Evolutionary conservation across 2,113 vertebrate species (phyloP), one percentile per base, ranked within the genome.

Genomic region (Tylochromis polylepis): DNA sequence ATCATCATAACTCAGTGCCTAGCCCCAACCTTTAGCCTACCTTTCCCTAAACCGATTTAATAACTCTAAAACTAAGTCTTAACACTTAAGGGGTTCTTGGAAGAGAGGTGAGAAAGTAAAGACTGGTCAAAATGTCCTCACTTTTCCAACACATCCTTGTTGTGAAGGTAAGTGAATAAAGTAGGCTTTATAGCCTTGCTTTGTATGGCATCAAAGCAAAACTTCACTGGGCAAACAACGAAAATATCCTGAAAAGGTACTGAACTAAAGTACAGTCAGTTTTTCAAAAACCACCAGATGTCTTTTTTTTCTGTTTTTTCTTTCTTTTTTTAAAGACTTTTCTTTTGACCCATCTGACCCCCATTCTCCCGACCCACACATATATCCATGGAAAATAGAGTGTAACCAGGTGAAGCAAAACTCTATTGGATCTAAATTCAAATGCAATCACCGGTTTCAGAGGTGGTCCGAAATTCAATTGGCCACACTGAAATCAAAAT

Each of bases 391-490:
- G 34, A 9, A 62, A 84, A 29, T 43, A 87, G 65, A 65, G 60
- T 70, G 38, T 78, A 85, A 78, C 83, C 81, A 86, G 87, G 85
- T 86, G 31, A 86, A 57, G 83, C 62, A 85, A 60, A 85, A 82
- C 58, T 43, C 56, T 55, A 77, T 85, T 57, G 62, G 34, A 83
- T 88, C 72, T 36, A 56, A 87, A 87, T 59, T 89, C 78, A 56
- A 80, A 89, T 85, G 79, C 79, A 89, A 86, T 87, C 65, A 7
- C 22, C 34, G 49, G 72, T 85, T 92, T 89, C 85, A 57, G 80
- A 87, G 29, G 86, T 86, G 85, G 91, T 87, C 81, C 57, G 34
- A 83, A 84, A 88, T 89, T 67, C 55, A 60, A 89, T 84, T 84
- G 79, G 87, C 67, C 82, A 79, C 75, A 70, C 51, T 53, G 67